Evolutionary conservation across 2,888 invertebrate genomes (phyloP).

Genomic region (Masnerella sp.): DNA sequence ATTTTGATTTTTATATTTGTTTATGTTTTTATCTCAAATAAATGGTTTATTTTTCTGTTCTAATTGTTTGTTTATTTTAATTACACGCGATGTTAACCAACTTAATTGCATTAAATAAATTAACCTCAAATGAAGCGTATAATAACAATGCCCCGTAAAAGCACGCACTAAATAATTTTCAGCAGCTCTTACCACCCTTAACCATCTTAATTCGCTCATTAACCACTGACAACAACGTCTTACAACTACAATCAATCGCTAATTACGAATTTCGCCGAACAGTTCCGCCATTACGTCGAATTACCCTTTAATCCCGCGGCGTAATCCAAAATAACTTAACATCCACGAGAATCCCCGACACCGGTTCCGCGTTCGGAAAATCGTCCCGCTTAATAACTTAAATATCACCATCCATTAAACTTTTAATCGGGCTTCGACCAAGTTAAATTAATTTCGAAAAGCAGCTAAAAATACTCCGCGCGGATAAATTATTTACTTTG

Average conservation of each 20-base stretch:
- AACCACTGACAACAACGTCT: slow-evolving; percentile 17
- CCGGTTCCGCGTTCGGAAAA: slow-evolving; percentile 14
- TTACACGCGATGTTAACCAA: too few species aligned
- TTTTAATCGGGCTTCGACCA: slow-evolving; percentile 14
- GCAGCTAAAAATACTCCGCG: background rate
- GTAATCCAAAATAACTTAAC: slow-evolving; percentile 29
- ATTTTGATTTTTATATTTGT: too few species aligned
- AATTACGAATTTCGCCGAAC: slow-evolving; percentile 39
- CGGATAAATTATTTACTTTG: slow-evolving; percentile 18
- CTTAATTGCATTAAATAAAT: too few species aligned
- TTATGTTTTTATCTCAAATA: too few species aligned
- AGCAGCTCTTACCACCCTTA: slow-evolving; percentile 5
- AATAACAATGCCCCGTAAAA: too few species aligned
- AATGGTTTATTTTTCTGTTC: too few species aligned
- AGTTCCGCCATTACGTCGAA: slow-evolving; percentile 30
- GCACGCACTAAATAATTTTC: background rate
- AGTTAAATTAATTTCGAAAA: background rate
- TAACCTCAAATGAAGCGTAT: too few species aligned
- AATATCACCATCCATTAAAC: slow-evolving; percentile 44
- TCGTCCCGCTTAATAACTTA: slow-evolving; percentile 37
- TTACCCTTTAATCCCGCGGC: slow-evolving; percentile 34
- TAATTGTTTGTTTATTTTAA: too few species aligned
- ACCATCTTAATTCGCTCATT: slow-evolving; percentile 27
- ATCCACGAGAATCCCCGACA: slow-evolving; percentile 25
- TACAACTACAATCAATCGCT: slow-evolving; percentile 32